A percentile compares a stretch with the other conserved stretches of the same genome.
Conservation (phyloP, 2,888 invertebrate species). For the Nowickia ferox region DNA sequence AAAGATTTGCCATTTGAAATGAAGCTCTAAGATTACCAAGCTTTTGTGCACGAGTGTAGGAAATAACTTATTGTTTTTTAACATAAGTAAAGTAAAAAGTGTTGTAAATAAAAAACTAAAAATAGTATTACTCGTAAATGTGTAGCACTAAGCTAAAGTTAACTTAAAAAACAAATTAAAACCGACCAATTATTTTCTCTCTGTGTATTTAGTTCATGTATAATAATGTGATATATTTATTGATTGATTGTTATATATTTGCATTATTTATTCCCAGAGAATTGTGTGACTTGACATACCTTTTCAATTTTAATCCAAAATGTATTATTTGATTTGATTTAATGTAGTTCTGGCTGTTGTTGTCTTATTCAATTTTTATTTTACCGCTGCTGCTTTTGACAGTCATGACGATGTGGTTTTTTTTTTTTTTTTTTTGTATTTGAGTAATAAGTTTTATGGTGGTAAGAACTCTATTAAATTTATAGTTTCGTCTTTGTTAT, state of each 20-base stretch:
- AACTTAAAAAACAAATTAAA: too few species aligned
- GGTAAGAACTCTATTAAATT: neutral
- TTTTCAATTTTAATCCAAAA: conserved; percentile 60
- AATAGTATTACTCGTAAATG: neutral
- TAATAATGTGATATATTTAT: neutral
- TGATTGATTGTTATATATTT: conserved; percentile 9
- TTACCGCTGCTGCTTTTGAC: conserved; percentile 3
- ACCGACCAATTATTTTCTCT: conserved; percentile 5
- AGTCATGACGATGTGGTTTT: neutral
- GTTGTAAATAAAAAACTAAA: too few species aligned
- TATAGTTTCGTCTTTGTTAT: conserved; percentile 6
- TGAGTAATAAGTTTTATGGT: neutral
- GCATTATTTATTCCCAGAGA: neutral
- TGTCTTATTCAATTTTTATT: conserved; percentile 5
- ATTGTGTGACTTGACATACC: conserved; percentile 54
- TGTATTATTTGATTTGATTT: conserved; percentile 39
- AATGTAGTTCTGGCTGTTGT: conserved; percentile 4
- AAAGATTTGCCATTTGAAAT: too few species aligned
- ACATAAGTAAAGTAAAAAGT: too few species aligned
- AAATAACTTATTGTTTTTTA: too few species aligned
- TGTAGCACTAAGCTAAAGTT: too few species aligned
- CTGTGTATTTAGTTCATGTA: conserved; percentile 41
- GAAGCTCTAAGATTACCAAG: too few species aligned
- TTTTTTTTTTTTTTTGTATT: neutral
- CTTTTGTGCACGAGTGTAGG: too few species aligned